Evolutionary conservation across 35 echinoderm and acorn worm genomes (phyloP).

Genomic region (Lytechinus variegatus): DNA sequence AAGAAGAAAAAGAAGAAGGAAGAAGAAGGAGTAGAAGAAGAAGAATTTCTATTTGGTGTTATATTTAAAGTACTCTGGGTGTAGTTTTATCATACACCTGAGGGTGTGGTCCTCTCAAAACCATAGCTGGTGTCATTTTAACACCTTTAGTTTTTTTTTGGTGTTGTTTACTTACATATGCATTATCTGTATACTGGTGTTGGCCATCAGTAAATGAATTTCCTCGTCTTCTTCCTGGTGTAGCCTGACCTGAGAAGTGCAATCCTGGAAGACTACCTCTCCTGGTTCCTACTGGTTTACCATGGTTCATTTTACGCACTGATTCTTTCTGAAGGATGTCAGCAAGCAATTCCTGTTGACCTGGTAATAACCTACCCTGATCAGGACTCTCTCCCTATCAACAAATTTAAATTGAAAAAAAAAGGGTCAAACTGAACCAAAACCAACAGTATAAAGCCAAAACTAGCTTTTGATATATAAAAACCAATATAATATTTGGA

Average conservation of each 20-base stretch:
- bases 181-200: neutral
- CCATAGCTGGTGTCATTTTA: no score
- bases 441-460: no score
- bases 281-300: neutral
- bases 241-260: neutral
- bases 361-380: constrained; percentile 21
- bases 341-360: constrained; percentile 28
- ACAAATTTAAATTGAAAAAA: neutral
- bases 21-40: no score
- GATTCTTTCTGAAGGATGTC: constrained; percentile 23
- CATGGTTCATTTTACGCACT: neutral
- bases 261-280: neutral
- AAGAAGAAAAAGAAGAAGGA: no score
- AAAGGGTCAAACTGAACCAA: no score
- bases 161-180: neutral
- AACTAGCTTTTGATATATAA: no score
- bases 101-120: no score
- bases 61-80: no score
- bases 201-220: neutral
- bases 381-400: neutral
- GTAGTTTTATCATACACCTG: no score
- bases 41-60: no score
- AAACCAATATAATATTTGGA: no score
- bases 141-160: no score
- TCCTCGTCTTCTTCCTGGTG: neutral